A percentile compares a stretch with the other conserved stretches of the same genome.
Evolutionary conservation across 2,797 vertebrate species (phyloP).

Genomic region (Sciurus vulgaris): DNA sequence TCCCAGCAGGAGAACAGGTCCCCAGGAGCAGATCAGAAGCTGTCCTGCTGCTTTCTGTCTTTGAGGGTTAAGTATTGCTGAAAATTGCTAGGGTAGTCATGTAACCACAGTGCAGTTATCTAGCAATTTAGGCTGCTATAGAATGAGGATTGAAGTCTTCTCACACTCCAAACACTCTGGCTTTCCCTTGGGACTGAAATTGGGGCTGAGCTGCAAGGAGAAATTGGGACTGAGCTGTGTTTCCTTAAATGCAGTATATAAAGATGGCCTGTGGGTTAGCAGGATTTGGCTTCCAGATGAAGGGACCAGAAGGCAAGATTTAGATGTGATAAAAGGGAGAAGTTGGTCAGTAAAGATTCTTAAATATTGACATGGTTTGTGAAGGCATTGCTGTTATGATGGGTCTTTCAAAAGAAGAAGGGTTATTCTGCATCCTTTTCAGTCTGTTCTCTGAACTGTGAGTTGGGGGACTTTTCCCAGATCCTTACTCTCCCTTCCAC

Average conservation of each 20-base stretch:
- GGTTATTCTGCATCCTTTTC: neutral
- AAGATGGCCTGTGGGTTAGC: neutral
- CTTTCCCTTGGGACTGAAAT: neutral
- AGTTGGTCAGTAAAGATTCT: neutral
- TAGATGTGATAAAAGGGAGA: neutral
- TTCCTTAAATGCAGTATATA: neutral
- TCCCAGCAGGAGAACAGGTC: neutral
- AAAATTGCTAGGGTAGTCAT: slow-evolving; percentile 7
- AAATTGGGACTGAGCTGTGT: neutral
- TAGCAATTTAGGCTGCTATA: neutral
- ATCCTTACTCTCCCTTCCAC: neutral
- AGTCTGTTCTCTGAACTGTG: neutral
- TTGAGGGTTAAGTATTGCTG: neutral
- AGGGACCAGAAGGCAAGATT: neutral
- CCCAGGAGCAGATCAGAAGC: neutral
- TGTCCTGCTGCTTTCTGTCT: slow-evolving; percentile 17
- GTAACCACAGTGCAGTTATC: neutral
- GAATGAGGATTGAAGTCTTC: neutral
- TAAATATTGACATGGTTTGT: neutral
- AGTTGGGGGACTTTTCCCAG: neutral
- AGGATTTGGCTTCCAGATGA: neutral
- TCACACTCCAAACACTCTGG: neutral
- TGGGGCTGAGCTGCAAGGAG: neutral
- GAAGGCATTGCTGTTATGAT: neutral
- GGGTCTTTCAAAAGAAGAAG: neutral